Evolutionary conservation across 2,797 vertebrate genomes (phyloP).

Genomic region (Squalus acanthias): DNA sequence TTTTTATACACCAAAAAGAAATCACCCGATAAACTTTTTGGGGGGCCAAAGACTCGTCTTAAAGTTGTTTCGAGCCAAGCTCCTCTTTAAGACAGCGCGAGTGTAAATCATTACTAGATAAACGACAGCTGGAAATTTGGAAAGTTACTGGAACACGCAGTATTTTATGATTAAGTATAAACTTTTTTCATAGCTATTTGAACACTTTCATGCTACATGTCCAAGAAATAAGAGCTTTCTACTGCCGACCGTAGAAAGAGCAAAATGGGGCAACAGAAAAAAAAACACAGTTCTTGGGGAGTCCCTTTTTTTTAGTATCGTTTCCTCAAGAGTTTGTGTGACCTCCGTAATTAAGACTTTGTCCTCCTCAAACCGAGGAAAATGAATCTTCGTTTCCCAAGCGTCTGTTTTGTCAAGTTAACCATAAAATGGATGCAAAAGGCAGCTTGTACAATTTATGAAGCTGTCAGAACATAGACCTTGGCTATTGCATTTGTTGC

Average conservation of each 20-base stretch:
- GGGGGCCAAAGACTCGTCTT: too few relatives aligned
- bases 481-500: background rate
- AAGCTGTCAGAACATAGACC: background rate
- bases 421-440: background rate
- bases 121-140: background rate
- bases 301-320: background rate
- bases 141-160: background rate
- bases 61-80: background rate
- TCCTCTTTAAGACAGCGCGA: background rate
- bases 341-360: too few relatives aligned
- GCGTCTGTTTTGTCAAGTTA: background rate
- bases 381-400: background rate
- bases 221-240: background rate
- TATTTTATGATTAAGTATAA: background rate
- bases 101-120: background rate
- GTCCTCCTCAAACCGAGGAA: too few relatives aligned
- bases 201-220: background rate
- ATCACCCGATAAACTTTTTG: too few relatives aligned
- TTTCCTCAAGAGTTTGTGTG: background rate
- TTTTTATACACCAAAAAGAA: background rate
- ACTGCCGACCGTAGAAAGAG: background rate
- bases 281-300: background rate
- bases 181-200: background rate
- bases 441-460: background rate
- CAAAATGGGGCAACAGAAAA: background rate